Evolutionary conservation across 2,113 vertebrate species (phyloP).

Genomic region (Sinocyclocheilus rhinocerous): DNA sequence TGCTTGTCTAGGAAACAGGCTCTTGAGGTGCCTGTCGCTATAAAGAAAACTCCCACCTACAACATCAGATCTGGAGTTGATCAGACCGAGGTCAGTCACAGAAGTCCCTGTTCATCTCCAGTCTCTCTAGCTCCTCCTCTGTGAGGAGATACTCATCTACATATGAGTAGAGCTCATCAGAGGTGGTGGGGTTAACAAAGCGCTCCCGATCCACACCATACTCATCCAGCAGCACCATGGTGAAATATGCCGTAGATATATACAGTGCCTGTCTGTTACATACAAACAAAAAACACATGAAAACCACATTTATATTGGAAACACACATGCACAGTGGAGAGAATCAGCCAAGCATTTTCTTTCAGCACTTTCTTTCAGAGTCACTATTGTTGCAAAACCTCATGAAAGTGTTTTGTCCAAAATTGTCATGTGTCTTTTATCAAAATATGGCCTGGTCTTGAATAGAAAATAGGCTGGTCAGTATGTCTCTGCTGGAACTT

Average conservation of each 20-base stretch:
- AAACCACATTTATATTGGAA: background rate
- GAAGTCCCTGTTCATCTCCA: constrained; percentile 74
- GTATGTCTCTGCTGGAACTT: background rate
- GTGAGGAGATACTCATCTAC: constrained; percentile 87
- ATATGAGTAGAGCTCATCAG: constrained; percentile 88
- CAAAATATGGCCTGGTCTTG: background rate
- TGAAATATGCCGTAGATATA: constrained; percentile 87
- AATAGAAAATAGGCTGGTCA: constrained; percentile 4
- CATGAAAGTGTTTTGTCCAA: background rate
- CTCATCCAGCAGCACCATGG: constrained; percentile 89
- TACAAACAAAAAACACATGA: constrained; percentile 27
- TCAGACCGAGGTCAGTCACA: constrained; percentile 78
- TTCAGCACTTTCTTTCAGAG: background rate
- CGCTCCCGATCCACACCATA: constrained; percentile 86
- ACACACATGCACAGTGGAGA: background rate
- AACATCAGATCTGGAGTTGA: background rate
- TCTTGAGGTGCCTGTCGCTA: background rate
- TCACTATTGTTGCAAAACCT: background rate
- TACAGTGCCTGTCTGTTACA: constrained; percentile 81
- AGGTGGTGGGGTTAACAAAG: constrained; percentile 81
- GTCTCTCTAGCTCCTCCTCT: constrained; percentile 76
- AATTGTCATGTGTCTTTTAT: constrained; percentile 3
- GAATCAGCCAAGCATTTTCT: background rate
- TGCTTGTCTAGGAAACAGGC: background rate
- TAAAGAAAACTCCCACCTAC: background rate